Base-by-base conservation (phyloP, 2,888 invertebrate species). In the Epiblema foenella region DNA sequence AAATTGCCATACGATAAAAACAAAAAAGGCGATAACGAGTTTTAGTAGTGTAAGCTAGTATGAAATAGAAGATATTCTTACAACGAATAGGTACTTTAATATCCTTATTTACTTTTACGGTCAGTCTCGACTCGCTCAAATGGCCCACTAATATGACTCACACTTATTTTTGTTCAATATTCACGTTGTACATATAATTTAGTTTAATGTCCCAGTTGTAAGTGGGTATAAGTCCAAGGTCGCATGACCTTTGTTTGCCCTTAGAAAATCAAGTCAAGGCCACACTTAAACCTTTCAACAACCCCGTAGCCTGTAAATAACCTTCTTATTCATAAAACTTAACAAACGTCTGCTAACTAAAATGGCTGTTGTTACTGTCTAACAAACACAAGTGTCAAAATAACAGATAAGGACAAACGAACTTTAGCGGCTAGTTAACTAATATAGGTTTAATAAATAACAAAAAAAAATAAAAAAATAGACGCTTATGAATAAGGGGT, bases 271-370 rank as follows among this genome's bases (percentile, higher is more conserved):
- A 60, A 60, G 17, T 46, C 60, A 60, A 60, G 60, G 60, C 29
- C 60, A 60, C 46, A 11, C 52, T 59, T 33, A 29, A 57, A 70
- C 70, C 69, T 66, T 70, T 70, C 54, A 59, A 20, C 54, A 56
- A 66, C 65, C 70, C 24, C 24, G 70, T 66, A 17, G 51, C 60
- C 3, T 17, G 52, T 39, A 64, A 64, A 51, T 57, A 24, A 24
- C 24, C 24, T 1, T 24, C 4, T 24, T 24, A 24, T n/a, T n/a
- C n/a, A n/a, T n/a, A n/a, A n/a, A n/a, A n/a, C n/a, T n/a, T n/a
- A n/a, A n/a, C n/a, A n/a, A n/a, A n/a, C n/a, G n/a, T n/a, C n/a
- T n/a, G n/a, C n/a, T n/a, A n/a, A n/a, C n/a, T n/a, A n/a, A n/a
- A n/a, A n/a, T n/a, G n/a, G n/a, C n/a, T n/a, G n/a, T n/a, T n/a